Conservation (phyloP, 2,113 vertebrate genomes). For the Triplophysa siluroides region DNA sequence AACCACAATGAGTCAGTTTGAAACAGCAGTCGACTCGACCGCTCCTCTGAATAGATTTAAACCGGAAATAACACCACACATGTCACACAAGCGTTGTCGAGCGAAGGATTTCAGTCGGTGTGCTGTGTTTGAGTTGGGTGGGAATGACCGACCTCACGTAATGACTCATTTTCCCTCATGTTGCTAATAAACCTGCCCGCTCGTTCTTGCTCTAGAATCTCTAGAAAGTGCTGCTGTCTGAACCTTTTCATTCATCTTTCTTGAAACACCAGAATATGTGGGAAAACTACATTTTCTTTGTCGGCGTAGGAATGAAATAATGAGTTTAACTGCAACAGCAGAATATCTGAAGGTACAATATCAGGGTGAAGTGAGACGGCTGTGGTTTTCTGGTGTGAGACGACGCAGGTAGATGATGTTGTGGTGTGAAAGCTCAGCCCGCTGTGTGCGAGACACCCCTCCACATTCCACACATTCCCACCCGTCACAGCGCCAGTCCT, state of each 20-base stretch:
- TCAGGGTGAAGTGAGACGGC: background rate
- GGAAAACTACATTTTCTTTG: too few species aligned
- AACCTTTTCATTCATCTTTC: too few species aligned
- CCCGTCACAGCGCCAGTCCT: conserved; percentile 59
- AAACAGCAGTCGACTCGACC: background rate
- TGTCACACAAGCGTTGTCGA: background rate
- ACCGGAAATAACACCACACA: background rate
- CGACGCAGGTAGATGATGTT: conserved; percentile 50
- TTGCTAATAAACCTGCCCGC: too few species aligned
- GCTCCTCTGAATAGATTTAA: background rate
- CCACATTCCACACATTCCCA: conserved; percentile 76
- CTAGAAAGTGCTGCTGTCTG: too few species aligned
- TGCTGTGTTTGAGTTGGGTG: background rate
- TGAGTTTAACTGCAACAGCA: too few species aligned
- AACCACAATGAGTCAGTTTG: conserved; percentile 14
- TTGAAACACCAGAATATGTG: too few species aligned
- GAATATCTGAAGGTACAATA: too few species aligned
- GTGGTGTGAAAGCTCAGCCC: conserved; percentile 71
- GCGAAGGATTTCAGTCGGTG: background rate
- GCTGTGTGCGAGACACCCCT: conserved; percentile 64
- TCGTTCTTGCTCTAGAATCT: too few species aligned
- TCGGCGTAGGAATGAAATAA: too few species aligned
- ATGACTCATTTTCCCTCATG: background rate
- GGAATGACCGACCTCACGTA: background rate
- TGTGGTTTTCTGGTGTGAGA: background rate